Conservation (phyloP, 2,113 vertebrate genomes). For the Nesogale talazaci region DNA sequence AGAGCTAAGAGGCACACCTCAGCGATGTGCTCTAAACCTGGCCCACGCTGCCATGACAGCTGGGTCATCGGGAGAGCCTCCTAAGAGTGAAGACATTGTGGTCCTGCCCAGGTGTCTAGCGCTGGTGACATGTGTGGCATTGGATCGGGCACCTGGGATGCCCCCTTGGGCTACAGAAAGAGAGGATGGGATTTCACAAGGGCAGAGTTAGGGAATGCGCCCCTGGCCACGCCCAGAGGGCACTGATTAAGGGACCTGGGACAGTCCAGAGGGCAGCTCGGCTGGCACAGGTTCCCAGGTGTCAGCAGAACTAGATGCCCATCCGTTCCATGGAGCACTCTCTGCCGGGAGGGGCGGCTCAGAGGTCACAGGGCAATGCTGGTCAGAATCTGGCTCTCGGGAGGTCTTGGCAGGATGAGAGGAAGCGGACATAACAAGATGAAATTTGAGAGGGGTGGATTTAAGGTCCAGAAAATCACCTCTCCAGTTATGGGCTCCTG, state of each 20-base stretch:
- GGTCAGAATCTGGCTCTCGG: not conserved
- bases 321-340: slow-evolving; percentile 12
- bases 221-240: not conserved
- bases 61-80: not conserved
- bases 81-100: not conserved
- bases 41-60: not conserved
- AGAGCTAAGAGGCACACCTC: not conserved
- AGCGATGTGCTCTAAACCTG: not conserved
- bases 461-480: not conserved
- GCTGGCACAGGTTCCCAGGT: slow-evolving; percentile 19
- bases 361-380: not conserved
- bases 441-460: slow-evolving; percentile 23
- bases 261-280: slow-evolving; percentile 52
- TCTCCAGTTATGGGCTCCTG: not conserved
- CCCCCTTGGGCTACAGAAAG: not conserved
- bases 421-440: not conserved
- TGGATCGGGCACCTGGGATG: not conserved
- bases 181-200: not conserved
- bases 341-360: slow-evolving; percentile 31
- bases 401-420: not conserved
- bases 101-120: not conserved
- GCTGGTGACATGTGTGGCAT: accelerated
- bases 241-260: not conserved
- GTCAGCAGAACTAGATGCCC: slow-evolving; percentile 54
- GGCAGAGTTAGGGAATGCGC: not conserved